These are phyloP conservation scores for Cyrtonyx montezumae DNA, from an alignment of 2,113 vertebrate genomes.

Conservation along the genomic window DNA sequence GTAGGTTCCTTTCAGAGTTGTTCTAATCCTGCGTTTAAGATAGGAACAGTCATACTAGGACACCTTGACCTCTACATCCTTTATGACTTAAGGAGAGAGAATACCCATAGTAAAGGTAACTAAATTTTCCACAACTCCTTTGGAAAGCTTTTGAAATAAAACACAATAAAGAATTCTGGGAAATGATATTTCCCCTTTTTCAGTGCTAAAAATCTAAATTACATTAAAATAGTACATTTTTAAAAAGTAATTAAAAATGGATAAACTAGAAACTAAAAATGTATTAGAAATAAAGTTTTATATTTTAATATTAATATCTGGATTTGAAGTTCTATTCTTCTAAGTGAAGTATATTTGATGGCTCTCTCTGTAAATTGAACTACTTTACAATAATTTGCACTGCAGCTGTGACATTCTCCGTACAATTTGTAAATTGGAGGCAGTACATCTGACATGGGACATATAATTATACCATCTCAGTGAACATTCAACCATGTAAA, in stretches of 20 bases:
- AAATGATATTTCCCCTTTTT: slow-evolving; percentile 16
- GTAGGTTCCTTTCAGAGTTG: not conserved
- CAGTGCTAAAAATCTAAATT: slow-evolving; percentile 59
- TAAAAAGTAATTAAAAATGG: slow-evolving; percentile 65
- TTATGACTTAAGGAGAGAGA: not conserved
- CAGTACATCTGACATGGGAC: not conserved
- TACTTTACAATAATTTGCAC: not conserved
- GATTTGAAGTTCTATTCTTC: not conserved
- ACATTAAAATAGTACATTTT: slow-evolving; percentile 28
- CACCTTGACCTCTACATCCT: not conserved
- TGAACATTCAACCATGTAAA: not conserved
- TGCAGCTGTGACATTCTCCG: slow-evolving; percentile 2
- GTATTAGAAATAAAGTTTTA: not conserved
- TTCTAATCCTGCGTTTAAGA: not conserved
- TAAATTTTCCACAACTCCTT: not conserved
- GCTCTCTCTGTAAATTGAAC: not conserved
- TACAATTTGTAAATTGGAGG: not conserved
- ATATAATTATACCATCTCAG: not conserved
- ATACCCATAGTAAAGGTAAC: not conserved
- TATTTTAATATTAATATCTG: not conserved
- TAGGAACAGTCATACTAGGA: not conserved
- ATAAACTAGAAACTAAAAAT: not conserved
- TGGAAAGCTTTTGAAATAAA: slow-evolving; percentile 22
- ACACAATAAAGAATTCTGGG: slow-evolving; percentile 34
- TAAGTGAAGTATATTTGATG: not conserved